Base-by-base conservation (phyloP, 2,113 vertebrate genomes). In the Bubo bubo region DNA sequence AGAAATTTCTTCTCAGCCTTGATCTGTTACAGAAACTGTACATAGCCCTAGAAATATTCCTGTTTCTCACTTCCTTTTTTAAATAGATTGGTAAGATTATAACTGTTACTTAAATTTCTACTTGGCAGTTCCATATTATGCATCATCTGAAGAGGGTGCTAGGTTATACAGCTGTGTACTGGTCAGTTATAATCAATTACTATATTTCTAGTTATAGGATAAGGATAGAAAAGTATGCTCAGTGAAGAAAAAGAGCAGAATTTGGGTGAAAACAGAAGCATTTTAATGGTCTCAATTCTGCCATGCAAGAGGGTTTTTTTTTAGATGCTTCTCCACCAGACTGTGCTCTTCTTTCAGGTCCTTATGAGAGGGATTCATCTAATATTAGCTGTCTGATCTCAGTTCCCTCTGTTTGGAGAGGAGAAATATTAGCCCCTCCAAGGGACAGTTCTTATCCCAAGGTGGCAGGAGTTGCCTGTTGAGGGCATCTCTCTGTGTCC, bases 1-100 rank as follows among this genome's bases (percentile, higher is more conserved):
- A 89, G 62, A 87, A 86, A 34, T 96, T 95, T 87, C 52, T 87
- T 68, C 68, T 88, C 52, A 90, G 60, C 34, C 72, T 79, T 82
- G 47, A 52, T 94, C 55, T 90, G 58, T 63, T 87, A 60, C 12
- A 88, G 84, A 87, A 95, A 16, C 28, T 58, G 19, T 50, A 50
- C 30, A 5, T 5, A 79, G 52, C 32, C 63, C 59, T 55, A 41
- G 89, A 73, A 94, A 66, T 63, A 59, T 8, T 90, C 37, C 45
- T 45, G 15, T 73, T 88, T 73, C 60, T 95, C 27, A 50, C 23
- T 68, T 74, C 17, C 35, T 76, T 62, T 91, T 91, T 60, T 19
- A 70, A 93, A 70, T 37, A 49, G 47, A 30, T 89, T 41, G 27
- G 34, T 58, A 72, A 79, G 63, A 55, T 92, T 72, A 7, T 58